These are phyloP conservation scores for Agonopterix alstromeriana DNA, from an alignment of 2,888 invertebrate genomes.

Conservation along the genomic window DNA sequence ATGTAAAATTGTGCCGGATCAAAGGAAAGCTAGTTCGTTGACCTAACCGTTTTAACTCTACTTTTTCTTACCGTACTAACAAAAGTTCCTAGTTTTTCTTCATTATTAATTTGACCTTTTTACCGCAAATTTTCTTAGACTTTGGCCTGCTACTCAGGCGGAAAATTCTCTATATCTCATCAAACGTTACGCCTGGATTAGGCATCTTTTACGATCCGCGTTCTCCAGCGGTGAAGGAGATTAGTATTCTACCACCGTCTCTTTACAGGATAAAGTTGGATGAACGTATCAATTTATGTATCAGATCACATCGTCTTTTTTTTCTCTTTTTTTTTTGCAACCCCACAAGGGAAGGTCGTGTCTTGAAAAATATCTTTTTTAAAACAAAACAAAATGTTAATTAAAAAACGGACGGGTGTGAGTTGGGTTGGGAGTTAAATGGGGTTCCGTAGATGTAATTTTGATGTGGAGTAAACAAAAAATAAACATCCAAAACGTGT, in stretches of 20 bases:
- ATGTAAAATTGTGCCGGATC: too few relatives aligned
- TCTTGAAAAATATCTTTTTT: slow-evolving; percentile 21
- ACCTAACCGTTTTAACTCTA: too few relatives aligned
- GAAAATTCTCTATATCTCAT: too few relatives aligned
- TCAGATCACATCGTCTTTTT: slow-evolving; percentile 2
- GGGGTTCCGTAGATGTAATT: too few relatives aligned
- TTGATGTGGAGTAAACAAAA: too few relatives aligned
- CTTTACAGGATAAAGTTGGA: slow-evolving; percentile 3
- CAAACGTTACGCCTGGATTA: not conserved
- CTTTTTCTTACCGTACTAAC: too few relatives aligned
- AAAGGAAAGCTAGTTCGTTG: too few relatives aligned
- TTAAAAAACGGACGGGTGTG: slow-evolving; percentile 27
- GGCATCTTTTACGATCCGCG: not conserved
- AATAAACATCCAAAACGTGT: too few relatives aligned
- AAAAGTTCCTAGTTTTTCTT: too few relatives aligned
- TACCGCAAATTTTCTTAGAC: too few relatives aligned
- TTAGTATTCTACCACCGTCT: not conserved
- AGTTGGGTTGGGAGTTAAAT: not conserved
- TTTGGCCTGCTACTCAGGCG: too few relatives aligned
- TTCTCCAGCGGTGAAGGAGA: not conserved
- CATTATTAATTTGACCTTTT: too few relatives aligned
- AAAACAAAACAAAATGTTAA: slow-evolving; percentile 43
- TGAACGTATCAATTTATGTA: slow-evolving; percentile 9
- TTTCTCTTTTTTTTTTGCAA: not conserved
- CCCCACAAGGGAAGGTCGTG: slow-evolving; percentile 4